Evolutionary conservation across 2,113 vertebrate species (phyloP).

Genomic region (Clupea harengus): DNA sequence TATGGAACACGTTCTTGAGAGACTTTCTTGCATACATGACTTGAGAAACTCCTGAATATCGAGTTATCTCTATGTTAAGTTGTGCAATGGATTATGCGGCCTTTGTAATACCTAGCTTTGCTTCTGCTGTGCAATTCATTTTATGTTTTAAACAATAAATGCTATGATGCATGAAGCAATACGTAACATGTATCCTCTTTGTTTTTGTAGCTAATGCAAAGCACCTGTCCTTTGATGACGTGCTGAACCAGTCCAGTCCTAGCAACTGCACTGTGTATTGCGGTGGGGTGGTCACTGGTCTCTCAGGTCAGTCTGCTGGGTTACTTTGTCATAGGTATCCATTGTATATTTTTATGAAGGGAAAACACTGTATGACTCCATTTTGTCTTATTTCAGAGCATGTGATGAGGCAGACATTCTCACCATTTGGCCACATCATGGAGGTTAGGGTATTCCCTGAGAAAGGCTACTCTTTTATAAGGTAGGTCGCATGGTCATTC

Average conservation of each 20-base stretch:
- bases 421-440: conserved; percentile 96
- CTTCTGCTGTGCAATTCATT: background rate
- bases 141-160: background rate
- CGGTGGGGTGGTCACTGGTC: conserved; percentile 89
- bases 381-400: conserved; percentile 78
- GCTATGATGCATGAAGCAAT: background rate
- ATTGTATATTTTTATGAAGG: background rate
- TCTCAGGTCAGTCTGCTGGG: conserved; percentile 78
- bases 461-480: conserved; percentile 97
- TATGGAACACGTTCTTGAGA: background rate
- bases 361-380: background rate
- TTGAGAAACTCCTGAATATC: background rate
- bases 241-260: conserved; percentile 94
- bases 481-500: conserved; percentile 64
- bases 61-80: too few relatives aligned
- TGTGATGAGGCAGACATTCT: conserved; percentile 98
- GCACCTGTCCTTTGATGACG: conserved; percentile 93
- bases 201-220: conserved; percentile 79
- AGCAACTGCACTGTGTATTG: conserved; percentile 98
- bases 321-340: background rate
- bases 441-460: conserved; percentile 97
- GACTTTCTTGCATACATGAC: background rate
- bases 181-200: background rate
- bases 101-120: too few relatives aligned
- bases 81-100: too few relatives aligned